Percentiles rank a stretch among this genome's conserved stretches.
phyloP scores from a whole-genome alignment of 2,113 vertebrate species.

The Narcine bancroftii region DNA sequence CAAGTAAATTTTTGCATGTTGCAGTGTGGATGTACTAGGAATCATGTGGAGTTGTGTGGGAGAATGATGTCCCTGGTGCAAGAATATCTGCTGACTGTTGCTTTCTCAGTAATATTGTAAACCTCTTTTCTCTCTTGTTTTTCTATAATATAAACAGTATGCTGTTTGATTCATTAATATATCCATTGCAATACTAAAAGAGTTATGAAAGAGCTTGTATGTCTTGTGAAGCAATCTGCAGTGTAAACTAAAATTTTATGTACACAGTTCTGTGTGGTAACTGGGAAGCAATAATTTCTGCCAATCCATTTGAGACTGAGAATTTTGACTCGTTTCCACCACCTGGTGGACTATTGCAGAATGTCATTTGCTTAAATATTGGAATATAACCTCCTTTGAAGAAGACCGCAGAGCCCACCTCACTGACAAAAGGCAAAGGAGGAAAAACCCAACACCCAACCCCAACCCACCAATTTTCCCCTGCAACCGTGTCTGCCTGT shows the following conservation, averaged over 20 bases:
- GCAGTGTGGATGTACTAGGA: background rate
- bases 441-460: too few relatives aligned
- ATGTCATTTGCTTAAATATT: background rate
- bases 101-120: background rate
- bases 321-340: background rate
- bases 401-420: too few relatives aligned
- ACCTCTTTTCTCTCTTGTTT: too few relatives aligned
- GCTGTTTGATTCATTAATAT: background rate
- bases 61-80: background rate
- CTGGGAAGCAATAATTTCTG: background rate
- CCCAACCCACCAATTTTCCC: too few relatives aligned
- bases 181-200: background rate
- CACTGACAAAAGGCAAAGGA: too few relatives aligned
- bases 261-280: background rate
- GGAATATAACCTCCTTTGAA: too few relatives aligned
- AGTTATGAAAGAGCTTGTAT: background rate
- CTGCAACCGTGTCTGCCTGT: too few relatives aligned
- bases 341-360: slow-evolving; percentile 12
- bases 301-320: background rate
- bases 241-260: background rate
- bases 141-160: background rate
- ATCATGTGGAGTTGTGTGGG: background rate
- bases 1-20: background rate
- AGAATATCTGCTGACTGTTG: background rate
- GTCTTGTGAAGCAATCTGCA: background rate